Percentiles rank a stretch among this genome's conserved stretches.
Conservation (phyloP, 2,888 invertebrate genomes). For the Idaea straminata region DNA sequence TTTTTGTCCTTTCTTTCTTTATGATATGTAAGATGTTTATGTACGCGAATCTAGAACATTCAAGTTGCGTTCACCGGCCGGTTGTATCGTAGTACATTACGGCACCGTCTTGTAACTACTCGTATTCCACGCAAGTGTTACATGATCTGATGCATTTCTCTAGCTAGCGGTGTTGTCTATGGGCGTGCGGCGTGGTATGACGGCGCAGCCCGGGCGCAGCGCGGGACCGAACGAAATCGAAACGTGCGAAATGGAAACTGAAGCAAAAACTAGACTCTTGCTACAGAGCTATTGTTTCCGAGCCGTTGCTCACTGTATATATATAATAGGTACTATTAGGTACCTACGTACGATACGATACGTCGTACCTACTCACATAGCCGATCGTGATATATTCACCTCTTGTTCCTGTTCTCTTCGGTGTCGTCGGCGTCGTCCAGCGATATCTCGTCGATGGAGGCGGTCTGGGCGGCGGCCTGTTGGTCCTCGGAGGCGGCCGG, state of each 20-base stretch:
- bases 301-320: background rate
- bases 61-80: constrained; percentile 15
- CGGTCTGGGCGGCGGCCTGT: constrained; percentile 81
- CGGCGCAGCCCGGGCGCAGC: constrained; percentile 18
- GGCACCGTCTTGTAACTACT: constrained; percentile 27
- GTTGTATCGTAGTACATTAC: background rate
- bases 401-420: constrained; percentile 90
- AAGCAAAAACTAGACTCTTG: constrained; percentile 47
- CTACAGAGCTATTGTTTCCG: constrained; percentile 35
- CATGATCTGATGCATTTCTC: constrained; percentile 33
- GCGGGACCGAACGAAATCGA: constrained; percentile 43
- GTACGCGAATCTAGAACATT: constrained; percentile 13
- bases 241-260: constrained; percentile 59
- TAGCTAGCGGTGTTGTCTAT: background rate
- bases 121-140: constrained; percentile 41
- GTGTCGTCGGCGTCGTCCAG: constrained; percentile 85
- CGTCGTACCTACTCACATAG: background rate
- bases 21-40: background rate
- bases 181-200: constrained; percentile 4
- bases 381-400: constrained; percentile 51
- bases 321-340: no score
- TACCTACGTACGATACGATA: background rate
- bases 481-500: constrained; percentile 55
- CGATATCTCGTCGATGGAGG: constrained; percentile 84
- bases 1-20: no score